These are phyloP conservation scores for Malacoctenus gilli DNA, from an alignment of 2,797 vertebrate genomes.

Conservation along the genomic window DNA sequence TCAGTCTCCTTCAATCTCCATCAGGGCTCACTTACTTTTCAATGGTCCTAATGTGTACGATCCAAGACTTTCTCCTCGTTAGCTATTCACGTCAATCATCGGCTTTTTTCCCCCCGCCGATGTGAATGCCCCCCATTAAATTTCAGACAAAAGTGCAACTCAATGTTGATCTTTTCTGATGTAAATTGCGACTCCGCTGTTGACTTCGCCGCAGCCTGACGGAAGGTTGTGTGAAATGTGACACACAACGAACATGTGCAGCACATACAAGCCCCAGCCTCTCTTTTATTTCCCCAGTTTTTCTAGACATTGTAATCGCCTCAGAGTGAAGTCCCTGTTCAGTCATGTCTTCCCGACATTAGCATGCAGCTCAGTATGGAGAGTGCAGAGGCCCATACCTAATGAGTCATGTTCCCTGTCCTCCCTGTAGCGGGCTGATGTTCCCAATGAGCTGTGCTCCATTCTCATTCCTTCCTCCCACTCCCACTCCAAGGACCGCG, in stretches of 20 bases:
- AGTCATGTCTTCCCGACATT: constrained; percentile 62
- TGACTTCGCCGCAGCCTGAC: constrained; percentile 9
- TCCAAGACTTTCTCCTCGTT: constrained; percentile 44
- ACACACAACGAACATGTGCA: constrained; percentile 2
- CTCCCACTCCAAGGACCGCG: constrained; percentile 51
- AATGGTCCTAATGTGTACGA: constrained; percentile 49
- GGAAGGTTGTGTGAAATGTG: constrained; percentile 5
- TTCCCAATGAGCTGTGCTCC: constrained; percentile 72
- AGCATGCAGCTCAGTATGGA: constrained; percentile 66
- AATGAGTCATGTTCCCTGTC: constrained; percentile 77
- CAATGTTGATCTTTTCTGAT: not conserved
- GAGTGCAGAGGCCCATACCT: constrained; percentile 70
- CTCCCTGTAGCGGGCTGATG: constrained; percentile 58
- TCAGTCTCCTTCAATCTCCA: constrained; percentile 65
- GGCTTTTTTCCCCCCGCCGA: constrained; percentile 10
- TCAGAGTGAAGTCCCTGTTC: constrained; percentile 38
- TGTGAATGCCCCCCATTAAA: constrained; percentile 32
- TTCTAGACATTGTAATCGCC: constrained; percentile 15
- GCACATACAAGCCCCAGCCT: constrained; percentile 12
- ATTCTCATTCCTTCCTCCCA: constrained; percentile 63
- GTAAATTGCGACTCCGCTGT: not conserved
- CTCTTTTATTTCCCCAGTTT: constrained; percentile 27
- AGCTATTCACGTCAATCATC: constrained; percentile 46
- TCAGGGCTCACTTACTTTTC: constrained; percentile 55
- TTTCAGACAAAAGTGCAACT: constrained; percentile 21